Conservation (phyloP, 2,797 vertebrate genomes). For the Parauchenoglanis ngamensis region DNA sequence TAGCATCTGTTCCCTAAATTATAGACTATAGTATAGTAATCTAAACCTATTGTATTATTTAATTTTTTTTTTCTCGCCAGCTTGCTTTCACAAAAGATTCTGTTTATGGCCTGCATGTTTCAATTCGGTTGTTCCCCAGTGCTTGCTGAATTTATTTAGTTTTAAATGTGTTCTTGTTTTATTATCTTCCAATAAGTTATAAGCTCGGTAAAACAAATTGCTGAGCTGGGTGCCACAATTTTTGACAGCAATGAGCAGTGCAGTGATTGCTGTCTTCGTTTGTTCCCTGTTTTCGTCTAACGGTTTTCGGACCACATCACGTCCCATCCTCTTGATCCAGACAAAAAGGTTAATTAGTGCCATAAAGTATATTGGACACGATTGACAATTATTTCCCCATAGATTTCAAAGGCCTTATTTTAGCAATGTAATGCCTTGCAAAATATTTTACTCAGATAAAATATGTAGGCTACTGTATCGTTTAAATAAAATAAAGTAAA, state of each 20-base stretch:
- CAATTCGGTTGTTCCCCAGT: not conserved
- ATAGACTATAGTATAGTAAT: not conserved
- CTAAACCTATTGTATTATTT: not conserved
- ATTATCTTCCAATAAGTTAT: not conserved
- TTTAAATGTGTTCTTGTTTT: not conserved
- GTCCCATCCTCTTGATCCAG: not conserved
- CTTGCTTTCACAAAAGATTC: not conserved
- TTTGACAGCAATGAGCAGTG: not conserved
- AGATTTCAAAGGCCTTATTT: not conserved
- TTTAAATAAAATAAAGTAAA: not conserved
- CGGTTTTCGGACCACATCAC: not conserved
- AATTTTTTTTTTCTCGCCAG: not conserved
- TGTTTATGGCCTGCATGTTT: not conserved
- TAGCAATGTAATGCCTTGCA: not conserved
- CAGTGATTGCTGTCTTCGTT: not conserved
- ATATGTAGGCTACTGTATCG: not conserved
- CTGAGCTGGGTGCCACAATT: not conserved
- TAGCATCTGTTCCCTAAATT: not conserved
- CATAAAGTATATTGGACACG: not conserved
- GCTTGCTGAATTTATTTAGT: not conserved
- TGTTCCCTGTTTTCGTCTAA: conserved; percentile 1
- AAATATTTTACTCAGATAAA: not conserved
- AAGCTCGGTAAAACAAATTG: not conserved
- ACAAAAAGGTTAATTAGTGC: not conserved
- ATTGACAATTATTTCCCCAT: not conserved